Conservation (phyloP, 2,113 vertebrate genomes). For the Aspidoscelis tigris region DNA sequence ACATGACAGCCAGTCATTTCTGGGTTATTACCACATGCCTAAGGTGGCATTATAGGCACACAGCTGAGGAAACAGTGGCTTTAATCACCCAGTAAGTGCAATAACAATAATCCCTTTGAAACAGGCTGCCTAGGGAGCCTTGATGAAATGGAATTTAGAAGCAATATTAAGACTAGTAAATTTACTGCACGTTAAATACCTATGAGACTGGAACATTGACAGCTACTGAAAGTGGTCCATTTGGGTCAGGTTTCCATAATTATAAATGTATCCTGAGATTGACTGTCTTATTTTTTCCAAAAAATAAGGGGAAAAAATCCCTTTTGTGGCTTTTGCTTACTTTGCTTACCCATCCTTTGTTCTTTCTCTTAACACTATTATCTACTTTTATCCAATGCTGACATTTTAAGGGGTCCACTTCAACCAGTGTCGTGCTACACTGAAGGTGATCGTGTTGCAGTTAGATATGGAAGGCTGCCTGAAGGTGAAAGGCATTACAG, state of each 20-base stretch:
- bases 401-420: background rate
- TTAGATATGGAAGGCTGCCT: too few relatives aligned
- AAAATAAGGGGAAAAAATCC: conserved; percentile 12
- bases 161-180: conserved; percentile 46
- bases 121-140: conserved; percentile 55
- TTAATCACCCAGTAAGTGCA: conserved; percentile 64
- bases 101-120: conserved; percentile 73
- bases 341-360: background rate
- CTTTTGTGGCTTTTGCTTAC: background rate
- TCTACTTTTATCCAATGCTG: background rate
- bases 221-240: conserved; percentile 27
- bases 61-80: conserved; percentile 53
- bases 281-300: background rate
- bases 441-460: background rate
- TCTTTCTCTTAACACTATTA: background rate
- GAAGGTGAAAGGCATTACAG: background rate
- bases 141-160: conserved; percentile 54
- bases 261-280: conserved; percentile 2
- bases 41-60: conserved; percentile 62
- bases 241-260: conserved; percentile 44
- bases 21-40: conserved; percentile 62
- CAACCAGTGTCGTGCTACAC: background rate
- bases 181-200: conserved; percentile 28
- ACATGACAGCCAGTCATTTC: conserved; percentile 64
- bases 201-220: conserved; percentile 9